Percentiles rank a stretch among this genome's conserved stretches.
Conservation (phyloP, 2,888 invertebrate species). For the Eupsilia transversa region DNA sequence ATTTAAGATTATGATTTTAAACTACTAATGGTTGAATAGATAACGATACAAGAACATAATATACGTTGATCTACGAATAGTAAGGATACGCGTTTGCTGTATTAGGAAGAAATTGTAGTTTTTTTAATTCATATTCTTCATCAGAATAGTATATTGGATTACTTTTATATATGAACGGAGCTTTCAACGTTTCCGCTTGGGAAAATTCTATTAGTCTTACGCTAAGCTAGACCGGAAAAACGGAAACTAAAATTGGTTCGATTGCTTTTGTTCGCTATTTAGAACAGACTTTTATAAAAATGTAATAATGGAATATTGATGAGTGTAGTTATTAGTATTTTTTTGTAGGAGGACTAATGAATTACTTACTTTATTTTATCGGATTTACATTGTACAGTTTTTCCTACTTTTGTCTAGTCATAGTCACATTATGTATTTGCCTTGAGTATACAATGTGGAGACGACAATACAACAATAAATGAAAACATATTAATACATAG, state of each 20-base stretch:
- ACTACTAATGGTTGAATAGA: neutral
- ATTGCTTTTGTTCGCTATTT: neutral
- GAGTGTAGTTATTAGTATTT: too few species aligned
- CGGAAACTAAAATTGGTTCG: neutral
- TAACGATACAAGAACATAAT: neutral
- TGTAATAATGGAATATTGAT: too few species aligned
- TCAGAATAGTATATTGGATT: conserved; percentile 12
- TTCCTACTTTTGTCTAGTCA: too few species aligned
- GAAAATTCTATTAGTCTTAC: conserved; percentile 32
- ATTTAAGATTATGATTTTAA: neutral
- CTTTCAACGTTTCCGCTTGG: conserved; percentile 43
- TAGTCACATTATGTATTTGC: too few species aligned
- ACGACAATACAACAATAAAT: too few species aligned
- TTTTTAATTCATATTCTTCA: conserved; percentile 2
- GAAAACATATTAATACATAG: too few species aligned
- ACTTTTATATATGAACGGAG: conserved; percentile 26
- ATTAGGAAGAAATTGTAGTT: neutral
- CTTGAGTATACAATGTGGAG: too few species aligned
- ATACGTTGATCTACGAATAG: neutral
- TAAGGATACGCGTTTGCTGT: neutral
- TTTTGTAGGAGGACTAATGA: too few species aligned
- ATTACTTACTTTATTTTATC: too few species aligned
- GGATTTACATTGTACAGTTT: too few species aligned
- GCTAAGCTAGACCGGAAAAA: conserved; percentile 14
- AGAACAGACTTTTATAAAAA: too few species aligned